Evolutionary conservation across 2,888 invertebrate species (phyloP), one percentile per base, ranked within the genome.

Genomic region (Pterostichus madidus): DNA sequence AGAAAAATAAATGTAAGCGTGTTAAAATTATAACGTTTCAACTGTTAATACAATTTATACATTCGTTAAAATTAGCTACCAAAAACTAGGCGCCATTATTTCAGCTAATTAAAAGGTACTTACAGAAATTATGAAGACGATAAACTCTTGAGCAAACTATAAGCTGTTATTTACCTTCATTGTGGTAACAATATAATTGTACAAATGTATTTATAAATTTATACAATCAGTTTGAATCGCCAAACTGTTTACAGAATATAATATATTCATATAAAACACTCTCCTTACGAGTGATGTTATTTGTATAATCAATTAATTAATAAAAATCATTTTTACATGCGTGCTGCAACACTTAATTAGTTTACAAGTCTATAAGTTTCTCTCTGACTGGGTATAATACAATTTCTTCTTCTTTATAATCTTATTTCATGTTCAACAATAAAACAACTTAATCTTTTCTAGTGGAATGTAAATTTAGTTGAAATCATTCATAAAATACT

Each of bases 151-250:
- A 81, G 81, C 81, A 81, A 81, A 80, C 80, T 80, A 81, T 81
- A 81, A 81, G 81, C 81, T 81, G 81, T 59, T 75, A 59, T 81
- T 81, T 73, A 53, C 61, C 61, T 46, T 59, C 39, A 75, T 49
- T 81, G 75, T 81, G 81, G 81, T 81, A 81, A 81, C 81, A 81
- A 81, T 81, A 17, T 53, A 81, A 81, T 81, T 81, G 81, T 81
- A 81, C 81, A 81, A 81, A 75, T 75, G 68, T 71, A 81, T 81
- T 75, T 81, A 81, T 81, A 81, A 81, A 81, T 81, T 81, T 81
- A 81, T 71, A 81, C 81, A 81, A 59, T 77, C 77, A 77, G 77
- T 77, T 77, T 49, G 53, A 46, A 39, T 77, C 15, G 15, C 15
- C 52, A 77, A 77, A 77, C 77, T 56, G 77, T 52, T 35, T 77